Percentiles rank a stretch among this genome's conserved stretches.
Evolutionary conservation across 2,797 vertebrate species (phyloP).

Genomic region (Rhinella marina): DNA sequence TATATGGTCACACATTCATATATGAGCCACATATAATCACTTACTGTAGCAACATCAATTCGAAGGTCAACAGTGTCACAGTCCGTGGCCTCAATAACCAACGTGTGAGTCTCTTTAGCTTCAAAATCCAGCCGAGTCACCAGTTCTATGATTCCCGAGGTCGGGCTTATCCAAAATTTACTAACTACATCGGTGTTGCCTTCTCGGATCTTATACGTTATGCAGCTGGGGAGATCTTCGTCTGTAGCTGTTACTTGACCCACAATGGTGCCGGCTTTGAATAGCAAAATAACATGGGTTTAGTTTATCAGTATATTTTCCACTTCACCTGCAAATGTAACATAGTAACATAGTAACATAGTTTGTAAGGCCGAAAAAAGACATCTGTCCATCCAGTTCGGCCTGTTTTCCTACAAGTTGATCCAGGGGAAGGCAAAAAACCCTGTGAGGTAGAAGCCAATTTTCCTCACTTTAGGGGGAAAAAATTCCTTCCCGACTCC

Average conservation of each 20-base stretch:
- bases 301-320: not conserved
- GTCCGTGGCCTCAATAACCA: conserved; percentile 64
- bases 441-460: too few relatives aligned
- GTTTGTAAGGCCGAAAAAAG: too few relatives aligned
- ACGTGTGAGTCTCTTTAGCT: conserved; percentile 56
- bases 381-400: too few relatives aligned
- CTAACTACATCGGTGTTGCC: conserved; percentile 57
- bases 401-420: too few relatives aligned
- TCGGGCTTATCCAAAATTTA: conserved; percentile 66
- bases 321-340: not conserved
- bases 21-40: not conserved
- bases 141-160: conserved; percentile 63
- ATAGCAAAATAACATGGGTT: not conserved
- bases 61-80: conserved; percentile 57
- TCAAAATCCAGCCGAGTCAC: conserved; percentile 65
- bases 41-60: conserved; percentile 54
- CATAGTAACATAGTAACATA: too few relatives aligned
- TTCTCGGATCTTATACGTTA: conserved; percentile 63
- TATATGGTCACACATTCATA: not conserved
- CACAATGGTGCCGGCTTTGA: conserved; percentile 59
- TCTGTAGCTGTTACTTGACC: conserved; percentile 65
- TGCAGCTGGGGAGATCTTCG: conserved; percentile 64
- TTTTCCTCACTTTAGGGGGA: too few relatives aligned
- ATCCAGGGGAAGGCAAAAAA: too few relatives aligned
- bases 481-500: too few relatives aligned